phyloP scores from a whole-genome alignment of 2,113 vertebrate genomes.

The Tamias sibiricus region DNA sequence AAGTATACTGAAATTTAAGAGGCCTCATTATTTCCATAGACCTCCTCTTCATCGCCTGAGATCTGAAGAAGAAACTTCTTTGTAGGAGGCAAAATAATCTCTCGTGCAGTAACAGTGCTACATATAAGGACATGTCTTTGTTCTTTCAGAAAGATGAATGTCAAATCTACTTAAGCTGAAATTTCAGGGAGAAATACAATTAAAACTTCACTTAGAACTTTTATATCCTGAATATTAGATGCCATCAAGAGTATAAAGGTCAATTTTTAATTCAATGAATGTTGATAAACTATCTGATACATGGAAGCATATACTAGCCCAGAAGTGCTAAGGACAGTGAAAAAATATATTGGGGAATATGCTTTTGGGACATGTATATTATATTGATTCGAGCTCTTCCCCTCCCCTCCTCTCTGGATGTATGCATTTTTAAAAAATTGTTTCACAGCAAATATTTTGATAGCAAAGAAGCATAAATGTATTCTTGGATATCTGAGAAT shows the following conservation, averaged over 20 bases:
- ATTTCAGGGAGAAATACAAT: conserved; percentile 28
- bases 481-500: neutral
- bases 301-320: neutral
- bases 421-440: neutral
- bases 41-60: neutral
- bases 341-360: neutral
- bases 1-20: neutral
- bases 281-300: conserved; percentile 14
- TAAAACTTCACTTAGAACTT: conserved; percentile 34
- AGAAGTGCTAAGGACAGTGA: neutral
- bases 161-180: conserved; percentile 1
- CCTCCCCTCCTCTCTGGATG: too few relatives aligned
- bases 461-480: neutral
- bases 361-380: neutral
- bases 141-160: conserved; percentile 29
- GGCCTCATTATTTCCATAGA: neutral
- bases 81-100: neutral
- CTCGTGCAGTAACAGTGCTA: neutral
- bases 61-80: neutral
- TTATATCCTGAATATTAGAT: neutral
- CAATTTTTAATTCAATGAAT: conserved; percentile 32
- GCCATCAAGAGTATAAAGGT: conserved; percentile 7
- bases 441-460: neutral
- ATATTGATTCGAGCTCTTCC: neutral
- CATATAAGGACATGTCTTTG: neutral